Conservation (phyloP, 1,140 invertebrate genomes). For the Drosophila virilis region DNA sequence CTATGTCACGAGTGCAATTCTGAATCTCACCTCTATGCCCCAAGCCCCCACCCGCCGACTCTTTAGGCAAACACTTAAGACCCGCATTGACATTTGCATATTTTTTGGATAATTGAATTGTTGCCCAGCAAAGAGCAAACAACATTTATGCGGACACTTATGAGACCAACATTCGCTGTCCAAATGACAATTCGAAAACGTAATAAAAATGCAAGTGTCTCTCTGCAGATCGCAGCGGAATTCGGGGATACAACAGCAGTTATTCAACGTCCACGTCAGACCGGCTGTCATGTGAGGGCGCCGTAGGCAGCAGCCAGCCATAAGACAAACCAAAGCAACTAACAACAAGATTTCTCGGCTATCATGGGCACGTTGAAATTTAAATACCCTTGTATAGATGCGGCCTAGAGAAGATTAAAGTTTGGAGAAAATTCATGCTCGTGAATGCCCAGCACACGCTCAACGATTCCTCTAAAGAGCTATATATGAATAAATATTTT, state of each 20-base stretch:
- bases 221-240: slow-evolving; percentile 21
- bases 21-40: slow-evolving; percentile 4
- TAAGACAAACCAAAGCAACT: slow-evolving; percentile 8
- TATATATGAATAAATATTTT: too few species aligned
- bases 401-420: too few species aligned
- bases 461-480: too few species aligned
- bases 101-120: slow-evolving; percentile 76
- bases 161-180: slow-evolving; percentile 63
- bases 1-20: slow-evolving; percentile 80
- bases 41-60: slow-evolving; percentile 1
- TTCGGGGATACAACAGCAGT: slow-evolving; percentile 55
- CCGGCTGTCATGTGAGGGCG: slow-evolving; percentile 72
- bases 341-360: background rate
- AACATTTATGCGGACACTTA: slow-evolving; percentile 76
- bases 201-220: slow-evolving; percentile 70
- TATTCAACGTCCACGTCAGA: slow-evolving; percentile 70
- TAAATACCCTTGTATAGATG: background rate
- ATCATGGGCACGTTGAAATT: background rate
- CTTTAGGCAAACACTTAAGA: slow-evolving; percentile 49
- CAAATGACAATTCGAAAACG: slow-evolving; percentile 67
- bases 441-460: too few species aligned
- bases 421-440: too few species aligned
- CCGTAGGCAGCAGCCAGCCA: slow-evolving; percentile 50
- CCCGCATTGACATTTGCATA: slow-evolving; percentile 77
- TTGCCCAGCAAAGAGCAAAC: slow-evolving; percentile 67